Conservation (phyloP, 2,888 invertebrate species). For the Melanostoma mellinum region DNA sequence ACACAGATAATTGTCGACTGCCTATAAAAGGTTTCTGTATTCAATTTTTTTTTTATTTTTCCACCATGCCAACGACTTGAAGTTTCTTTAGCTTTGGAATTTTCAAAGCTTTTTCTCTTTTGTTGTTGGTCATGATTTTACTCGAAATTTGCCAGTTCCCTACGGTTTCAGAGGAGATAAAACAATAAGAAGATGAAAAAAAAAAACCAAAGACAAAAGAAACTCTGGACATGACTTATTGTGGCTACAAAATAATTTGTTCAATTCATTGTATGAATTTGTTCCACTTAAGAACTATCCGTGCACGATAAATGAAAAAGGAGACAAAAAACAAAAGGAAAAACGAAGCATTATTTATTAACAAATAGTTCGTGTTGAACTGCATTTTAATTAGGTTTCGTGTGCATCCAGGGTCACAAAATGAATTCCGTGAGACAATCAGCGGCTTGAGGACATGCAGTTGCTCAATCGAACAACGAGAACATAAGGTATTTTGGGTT, state of each 20-base stretch:
- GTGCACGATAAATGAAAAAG: constrained; percentile 27
- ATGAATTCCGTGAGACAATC: too few relatives aligned
- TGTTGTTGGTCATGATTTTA: constrained; percentile 46
- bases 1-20: constrained; percentile 44
- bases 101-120: constrained; percentile 17
- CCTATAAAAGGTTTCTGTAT: constrained; percentile 20
- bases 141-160: constrained; percentile 16
- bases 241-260: constrained; percentile 22
- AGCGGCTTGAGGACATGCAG: constrained; percentile 1
- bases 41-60: constrained; percentile 5
- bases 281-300: constrained; percentile 45
- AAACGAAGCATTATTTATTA: constrained; percentile 23
- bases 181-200: not conserved
- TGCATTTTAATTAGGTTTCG: constrained; percentile 48
- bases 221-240: constrained; percentile 23
- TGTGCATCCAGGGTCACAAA: constrained; percentile 16
- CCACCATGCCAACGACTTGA: constrained; percentile 3
- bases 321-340: not conserved
- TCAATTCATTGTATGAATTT: constrained; percentile 20
- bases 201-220: too few relatives aligned
- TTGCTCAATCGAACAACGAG: not conserved
- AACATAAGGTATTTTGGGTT: constrained; percentile 5
- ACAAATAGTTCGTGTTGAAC: constrained; percentile 57
- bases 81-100: constrained; percentile 35
- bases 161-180: constrained; percentile 23